Evolutionary conservation across 2,888 invertebrate genomes (phyloP).

Genomic region (Schizaphis graminum): DNA sequence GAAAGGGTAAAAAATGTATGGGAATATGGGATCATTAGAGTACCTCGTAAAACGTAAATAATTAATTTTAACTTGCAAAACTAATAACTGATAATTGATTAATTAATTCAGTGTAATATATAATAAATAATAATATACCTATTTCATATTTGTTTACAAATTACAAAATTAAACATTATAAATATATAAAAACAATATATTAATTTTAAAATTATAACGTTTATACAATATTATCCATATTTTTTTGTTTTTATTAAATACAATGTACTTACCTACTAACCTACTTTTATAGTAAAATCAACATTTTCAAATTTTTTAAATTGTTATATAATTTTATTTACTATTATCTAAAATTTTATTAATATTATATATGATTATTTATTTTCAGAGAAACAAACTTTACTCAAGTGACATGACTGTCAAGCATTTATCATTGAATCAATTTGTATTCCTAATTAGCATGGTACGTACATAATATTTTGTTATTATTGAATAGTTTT

Average conservation of each 20-base stretch:
- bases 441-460: background rate
- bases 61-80: background rate
- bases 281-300: background rate
- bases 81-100: background rate
- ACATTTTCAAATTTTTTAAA: background rate
- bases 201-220: background rate
- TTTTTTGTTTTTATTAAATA: background rate
- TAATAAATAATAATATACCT: background rate
- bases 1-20: background rate
- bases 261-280: background rate
- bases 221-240: background rate
- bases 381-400: background rate
- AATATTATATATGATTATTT: background rate
- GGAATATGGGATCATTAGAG: background rate
- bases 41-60: background rate
- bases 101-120: background rate
- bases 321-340: background rate
- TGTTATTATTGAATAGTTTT: no score
- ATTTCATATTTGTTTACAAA: no score
- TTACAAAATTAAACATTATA: background rate
- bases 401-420: background rate
- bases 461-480: slow-evolving; percentile 3
- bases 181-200: background rate
- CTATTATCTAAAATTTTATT: background rate
- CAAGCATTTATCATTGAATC: background rate